These are phyloP conservation scores for Tympanuchus pallidicinctus DNA, from an alignment of 2,113 vertebrate species.

Conservation along the genomic window DNA sequence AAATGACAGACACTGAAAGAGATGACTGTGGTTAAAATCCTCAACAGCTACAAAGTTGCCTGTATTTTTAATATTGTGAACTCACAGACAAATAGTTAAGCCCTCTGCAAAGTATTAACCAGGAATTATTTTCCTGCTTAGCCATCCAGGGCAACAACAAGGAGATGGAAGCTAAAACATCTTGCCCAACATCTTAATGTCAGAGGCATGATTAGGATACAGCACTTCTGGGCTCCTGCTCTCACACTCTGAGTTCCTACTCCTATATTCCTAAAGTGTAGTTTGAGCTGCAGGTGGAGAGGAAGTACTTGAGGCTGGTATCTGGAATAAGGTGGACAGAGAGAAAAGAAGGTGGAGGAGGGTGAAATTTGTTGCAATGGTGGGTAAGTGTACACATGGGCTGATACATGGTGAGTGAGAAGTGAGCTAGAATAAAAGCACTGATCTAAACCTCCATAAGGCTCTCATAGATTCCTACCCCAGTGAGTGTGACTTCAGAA, in stretches of 20 bases:
- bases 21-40: constrained; percentile 23
- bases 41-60: background rate
- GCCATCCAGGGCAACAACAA: background rate
- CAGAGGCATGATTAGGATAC: background rate
- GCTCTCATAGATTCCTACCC: background rate
- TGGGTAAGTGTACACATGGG: background rate
- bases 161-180: background rate
- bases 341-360: background rate
- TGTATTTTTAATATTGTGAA: constrained; percentile 7
- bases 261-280: background rate
- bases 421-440: background rate
- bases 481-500: background rate
- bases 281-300: background rate
- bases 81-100: constrained; percentile 8
- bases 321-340: background rate
- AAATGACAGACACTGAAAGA: background rate
- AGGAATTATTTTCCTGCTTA: constrained; percentile 37
- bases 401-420: background rate
- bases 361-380: background rate
- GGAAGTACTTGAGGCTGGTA: background rate
- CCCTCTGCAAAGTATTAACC: background rate
- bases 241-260: background rate
- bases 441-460: fast-evolving
- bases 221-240: background rate
- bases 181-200: background rate